Evolutionary conservation across 2,888 invertebrate genomes (phyloP).

Genomic region (Brachylomia viminalis): DNA sequence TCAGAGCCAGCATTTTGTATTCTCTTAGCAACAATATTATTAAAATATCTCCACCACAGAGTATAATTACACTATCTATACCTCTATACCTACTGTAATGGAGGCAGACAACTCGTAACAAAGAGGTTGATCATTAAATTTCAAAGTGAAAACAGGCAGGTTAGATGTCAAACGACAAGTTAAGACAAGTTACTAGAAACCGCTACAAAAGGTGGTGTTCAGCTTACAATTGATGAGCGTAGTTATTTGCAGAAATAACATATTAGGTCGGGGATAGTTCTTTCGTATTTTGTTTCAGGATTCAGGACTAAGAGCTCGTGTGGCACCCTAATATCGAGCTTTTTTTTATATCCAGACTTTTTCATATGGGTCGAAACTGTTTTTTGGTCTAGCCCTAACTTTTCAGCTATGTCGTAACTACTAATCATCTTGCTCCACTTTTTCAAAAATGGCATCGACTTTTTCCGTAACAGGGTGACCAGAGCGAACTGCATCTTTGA

Average conservation of each 20-base stretch:
- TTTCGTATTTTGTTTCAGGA: too few relatives aligned
- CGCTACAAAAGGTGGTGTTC: conserved; percentile 20
- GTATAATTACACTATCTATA: neutral
- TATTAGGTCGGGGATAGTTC: too few relatives aligned
- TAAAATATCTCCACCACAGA: neutral
- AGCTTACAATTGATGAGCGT: conserved; percentile 6
- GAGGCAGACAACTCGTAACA: conserved; percentile 15
- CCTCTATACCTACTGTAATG: neutral
- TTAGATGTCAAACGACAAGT: conserved; percentile 50
- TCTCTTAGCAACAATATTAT: neutral
- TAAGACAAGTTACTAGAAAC: conserved; percentile 13
- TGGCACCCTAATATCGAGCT: too few relatives aligned
- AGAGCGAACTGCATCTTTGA: too few relatives aligned
- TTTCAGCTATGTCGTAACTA: too few relatives aligned
- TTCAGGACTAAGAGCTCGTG: too few relatives aligned
- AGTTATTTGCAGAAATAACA: conserved; percentile 14
- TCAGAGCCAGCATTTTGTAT: neutral
- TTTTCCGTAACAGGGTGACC: too few relatives aligned
- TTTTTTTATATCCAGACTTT: too few relatives aligned
- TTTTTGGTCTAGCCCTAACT: too few relatives aligned
- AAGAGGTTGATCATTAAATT: conserved; percentile 25
- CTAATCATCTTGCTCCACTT: too few relatives aligned
- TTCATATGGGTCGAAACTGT: too few relatives aligned
- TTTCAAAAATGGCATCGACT: too few relatives aligned
- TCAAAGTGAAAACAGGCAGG: conserved; percentile 42